Evolutionary conservation across 2,113 vertebrate genomes (phyloP).

Genomic region (Arenaria interpres): DNA sequence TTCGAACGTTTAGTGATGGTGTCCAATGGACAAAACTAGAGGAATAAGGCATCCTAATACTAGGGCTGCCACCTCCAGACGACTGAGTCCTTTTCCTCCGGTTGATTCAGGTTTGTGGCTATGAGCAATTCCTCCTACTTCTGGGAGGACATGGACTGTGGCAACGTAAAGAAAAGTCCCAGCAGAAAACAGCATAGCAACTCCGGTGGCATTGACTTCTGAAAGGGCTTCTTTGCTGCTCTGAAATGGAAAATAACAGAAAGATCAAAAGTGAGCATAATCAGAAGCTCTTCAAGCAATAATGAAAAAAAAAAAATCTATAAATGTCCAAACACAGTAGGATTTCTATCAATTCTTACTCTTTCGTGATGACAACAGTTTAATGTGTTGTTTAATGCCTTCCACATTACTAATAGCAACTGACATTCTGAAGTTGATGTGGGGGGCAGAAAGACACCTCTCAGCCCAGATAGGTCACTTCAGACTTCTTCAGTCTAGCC

Average conservation of each 20-base stretch:
- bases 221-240: slow-evolving; percentile 98
- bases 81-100: slow-evolving; percentile 91
- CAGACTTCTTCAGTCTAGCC: too few species aligned
- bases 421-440: background rate
- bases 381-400: background rate
- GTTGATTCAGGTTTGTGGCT: slow-evolving; percentile 84
- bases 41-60: slow-evolving; percentile 96
- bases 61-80: slow-evolving; percentile 90
- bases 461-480: background rate
- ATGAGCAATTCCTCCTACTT: slow-evolving; percentile 93
- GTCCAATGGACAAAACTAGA: slow-evolving; percentile 91
- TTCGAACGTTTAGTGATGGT: slow-evolving; percentile 86
- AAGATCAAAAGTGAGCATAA: background rate
- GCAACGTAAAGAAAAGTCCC: slow-evolving; percentile 99
- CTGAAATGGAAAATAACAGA: slow-evolving; percentile 63
- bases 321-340: background rate
- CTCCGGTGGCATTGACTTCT: slow-evolving; percentile 94
- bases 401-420: background rate
- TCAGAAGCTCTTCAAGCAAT: background rate
- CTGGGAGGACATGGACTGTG: slow-evolving; percentile 96
- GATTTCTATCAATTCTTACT: background rate
- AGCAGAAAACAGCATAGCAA: slow-evolving; percentile 98
- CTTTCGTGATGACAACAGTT: background rate
- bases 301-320: background rate
- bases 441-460: background rate